A percentile compares a stretch with the other conserved stretches of the same genome.
These are phyloP conservation scores for Geopemphigus sp. DNA, from an alignment of 1,140 invertebrate genomes.

Conservation along the genomic window DNA sequence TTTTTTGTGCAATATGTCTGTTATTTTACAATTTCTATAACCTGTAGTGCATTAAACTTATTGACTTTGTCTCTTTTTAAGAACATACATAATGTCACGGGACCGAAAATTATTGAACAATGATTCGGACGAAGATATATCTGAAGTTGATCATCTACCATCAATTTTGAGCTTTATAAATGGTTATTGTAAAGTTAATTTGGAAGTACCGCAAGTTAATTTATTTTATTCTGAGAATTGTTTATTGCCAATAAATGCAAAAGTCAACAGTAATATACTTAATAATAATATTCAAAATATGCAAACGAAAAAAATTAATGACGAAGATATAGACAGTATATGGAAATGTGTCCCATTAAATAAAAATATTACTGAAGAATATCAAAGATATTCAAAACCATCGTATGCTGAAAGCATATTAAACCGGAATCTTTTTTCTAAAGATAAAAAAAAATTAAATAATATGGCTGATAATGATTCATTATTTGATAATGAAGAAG, in stretches of 20 bases:
- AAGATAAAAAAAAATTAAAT: too few relatives aligned
- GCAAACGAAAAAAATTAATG: not conserved
- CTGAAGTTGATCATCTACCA: not conserved
- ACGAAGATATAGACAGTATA: not conserved
- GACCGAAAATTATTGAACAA: not conserved
- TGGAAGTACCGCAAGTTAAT: constrained; percentile 17
- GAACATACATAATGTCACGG: not conserved
- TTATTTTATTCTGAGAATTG: not conserved
- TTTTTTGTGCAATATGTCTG: too few relatives aligned
- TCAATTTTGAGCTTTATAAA: constrained; percentile 1
- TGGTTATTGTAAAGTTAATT: constrained; percentile 31
- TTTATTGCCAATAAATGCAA: constrained; percentile 28
- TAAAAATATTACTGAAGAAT: not conserved
- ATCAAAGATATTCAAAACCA: constrained; percentile 12
- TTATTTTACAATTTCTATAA: too few relatives aligned
- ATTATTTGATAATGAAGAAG: too few relatives aligned
- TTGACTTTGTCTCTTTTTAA: too few relatives aligned
- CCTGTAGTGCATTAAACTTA: too few relatives aligned
- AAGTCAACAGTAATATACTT: not conserved
- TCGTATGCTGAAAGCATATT: not conserved
- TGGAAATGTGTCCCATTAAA: not conserved
- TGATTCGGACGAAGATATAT: not conserved
- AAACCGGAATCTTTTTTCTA: too few relatives aligned
- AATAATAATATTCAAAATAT: not conserved
- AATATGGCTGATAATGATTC: too few relatives aligned